phyloP scores from a whole-genome alignment of 1,140 invertebrate genomes.

The Lasaia peninsularis region DNA sequence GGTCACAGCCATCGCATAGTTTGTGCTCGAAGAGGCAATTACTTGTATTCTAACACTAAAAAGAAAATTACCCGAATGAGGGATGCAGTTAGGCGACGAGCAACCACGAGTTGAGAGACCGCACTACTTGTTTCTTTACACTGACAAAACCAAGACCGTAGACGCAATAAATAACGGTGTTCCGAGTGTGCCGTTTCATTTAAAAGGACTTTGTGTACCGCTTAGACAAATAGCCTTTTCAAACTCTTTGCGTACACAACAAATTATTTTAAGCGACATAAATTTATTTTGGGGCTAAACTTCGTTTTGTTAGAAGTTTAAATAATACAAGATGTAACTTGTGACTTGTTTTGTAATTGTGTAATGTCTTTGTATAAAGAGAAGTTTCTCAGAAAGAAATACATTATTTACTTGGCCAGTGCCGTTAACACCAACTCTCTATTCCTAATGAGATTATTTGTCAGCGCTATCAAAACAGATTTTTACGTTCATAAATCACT shows the following conservation, averaged over 20 bases:
- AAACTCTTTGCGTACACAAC: slow-evolving; percentile 24
- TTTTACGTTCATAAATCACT: too few species aligned
- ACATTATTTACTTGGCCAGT: too few species aligned
- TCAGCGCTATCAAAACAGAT: too few species aligned
- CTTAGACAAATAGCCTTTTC: slow-evolving; percentile 24
- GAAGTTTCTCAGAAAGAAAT: too few species aligned
- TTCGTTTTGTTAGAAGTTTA: slow-evolving; percentile 16
- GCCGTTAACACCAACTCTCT: too few species aligned
- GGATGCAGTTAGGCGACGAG: too few species aligned
- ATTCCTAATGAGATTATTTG: too few species aligned
- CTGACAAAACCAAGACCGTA: slow-evolving; percentile 5
- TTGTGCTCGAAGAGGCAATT: too few species aligned
- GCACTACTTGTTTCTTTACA: not conserved
- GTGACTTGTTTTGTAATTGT: not conserved
- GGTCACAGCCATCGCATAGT: too few species aligned
- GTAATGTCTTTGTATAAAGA: too few species aligned
- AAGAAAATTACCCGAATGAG: too few species aligned
- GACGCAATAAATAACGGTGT: slow-evolving; percentile 42
- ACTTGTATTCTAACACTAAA: too few species aligned
- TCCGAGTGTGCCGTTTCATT: slow-evolving; percentile 26
- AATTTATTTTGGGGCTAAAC: slow-evolving; percentile 11
- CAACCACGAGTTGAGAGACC: not conserved
- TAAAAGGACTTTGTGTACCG: slow-evolving; percentile 24
- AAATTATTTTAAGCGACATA: slow-evolving; percentile 28
- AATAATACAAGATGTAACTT: not conserved